phyloP scores from a whole-genome alignment of 2,797 vertebrate species.

The Lithobates pipiens region DNA sequence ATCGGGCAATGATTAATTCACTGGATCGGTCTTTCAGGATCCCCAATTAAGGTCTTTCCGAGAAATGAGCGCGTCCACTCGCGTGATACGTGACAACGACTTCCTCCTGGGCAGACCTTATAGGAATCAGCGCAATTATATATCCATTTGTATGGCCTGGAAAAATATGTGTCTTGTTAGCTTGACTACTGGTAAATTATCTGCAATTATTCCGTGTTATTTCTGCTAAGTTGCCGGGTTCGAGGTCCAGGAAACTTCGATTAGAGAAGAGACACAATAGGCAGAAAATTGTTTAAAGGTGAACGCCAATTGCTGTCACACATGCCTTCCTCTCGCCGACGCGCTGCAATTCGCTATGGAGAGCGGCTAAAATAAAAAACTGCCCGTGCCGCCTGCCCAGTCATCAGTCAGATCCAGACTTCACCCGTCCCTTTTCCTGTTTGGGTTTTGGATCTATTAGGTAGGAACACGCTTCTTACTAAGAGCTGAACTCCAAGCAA shows the following conservation, averaged over 20 bases:
- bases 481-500: too few relatives aligned
- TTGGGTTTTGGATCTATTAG: too few relatives aligned
- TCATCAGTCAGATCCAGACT: too few relatives aligned
- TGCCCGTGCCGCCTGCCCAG: too few relatives aligned
- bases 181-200: constrained; percentile 60
- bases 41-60: background rate
- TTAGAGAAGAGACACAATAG: constrained; percentile 41
- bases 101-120: constrained; percentile 19
- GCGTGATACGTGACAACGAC: constrained; percentile 12
- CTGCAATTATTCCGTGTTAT: constrained; percentile 57
- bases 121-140: constrained; percentile 46
- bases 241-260: constrained; percentile 51
- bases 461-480: too few relatives aligned
- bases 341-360: too few relatives aligned
- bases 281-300: constrained; percentile 58
- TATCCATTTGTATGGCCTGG: constrained; percentile 51
- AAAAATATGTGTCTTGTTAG: constrained; percentile 41
- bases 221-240: constrained; percentile 37
- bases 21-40: background rate
- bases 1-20: background rate
- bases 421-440: too few relatives aligned
- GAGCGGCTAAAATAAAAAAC: too few relatives aligned
- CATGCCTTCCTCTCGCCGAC: background rate
- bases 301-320: background rate
- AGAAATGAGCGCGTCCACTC: background rate